phyloP scores from a whole-genome alignment of 1,140 invertebrate species.

The Oryctes rhinoceros region DNA sequence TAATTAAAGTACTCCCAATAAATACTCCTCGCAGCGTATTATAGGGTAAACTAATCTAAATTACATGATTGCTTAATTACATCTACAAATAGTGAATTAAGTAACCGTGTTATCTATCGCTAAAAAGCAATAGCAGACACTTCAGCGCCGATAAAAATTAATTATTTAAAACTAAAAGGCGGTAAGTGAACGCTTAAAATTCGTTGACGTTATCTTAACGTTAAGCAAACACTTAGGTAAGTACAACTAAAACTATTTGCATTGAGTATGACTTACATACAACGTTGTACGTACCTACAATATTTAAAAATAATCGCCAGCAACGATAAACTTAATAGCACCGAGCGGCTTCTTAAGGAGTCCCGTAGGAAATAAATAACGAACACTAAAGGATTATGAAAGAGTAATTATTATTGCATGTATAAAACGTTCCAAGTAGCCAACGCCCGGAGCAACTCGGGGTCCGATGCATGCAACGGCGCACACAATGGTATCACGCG shows the following conservation, averaged over 20 bases:
- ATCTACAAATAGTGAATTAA: not conserved
- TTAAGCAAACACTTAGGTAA: conserved; percentile 22
- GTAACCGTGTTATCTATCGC: not conserved
- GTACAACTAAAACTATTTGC: conserved; percentile 23
- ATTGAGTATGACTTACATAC: not conserved
- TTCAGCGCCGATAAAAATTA: conserved; percentile 5
- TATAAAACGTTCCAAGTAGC: conserved; percentile 47
- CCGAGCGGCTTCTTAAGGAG: conserved; percentile 20
- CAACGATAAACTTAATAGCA: conserved; percentile 23
- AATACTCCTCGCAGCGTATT: no score
- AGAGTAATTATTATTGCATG: conserved; percentile 49
- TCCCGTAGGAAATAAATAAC: conserved; percentile 49
- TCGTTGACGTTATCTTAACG: conserved; percentile 21
- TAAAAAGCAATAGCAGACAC: not conserved
- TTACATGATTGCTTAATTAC: not conserved
- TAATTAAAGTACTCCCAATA: no score
- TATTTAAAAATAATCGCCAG: conserved; percentile 16
- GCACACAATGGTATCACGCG: conserved; percentile 37
- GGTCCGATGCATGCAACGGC: conserved; percentile 42
- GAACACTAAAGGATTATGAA: conserved; percentile 50
- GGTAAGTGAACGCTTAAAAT: conserved; percentile 12
- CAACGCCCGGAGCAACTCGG: conserved; percentile 41
- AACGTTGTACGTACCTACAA: not conserved
- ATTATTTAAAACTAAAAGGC: conserved; percentile 15
- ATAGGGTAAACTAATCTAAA: not conserved